Evolutionary conservation across 2,113 vertebrate genomes (phyloP).

Genomic region (Ursus arctos): DNA sequence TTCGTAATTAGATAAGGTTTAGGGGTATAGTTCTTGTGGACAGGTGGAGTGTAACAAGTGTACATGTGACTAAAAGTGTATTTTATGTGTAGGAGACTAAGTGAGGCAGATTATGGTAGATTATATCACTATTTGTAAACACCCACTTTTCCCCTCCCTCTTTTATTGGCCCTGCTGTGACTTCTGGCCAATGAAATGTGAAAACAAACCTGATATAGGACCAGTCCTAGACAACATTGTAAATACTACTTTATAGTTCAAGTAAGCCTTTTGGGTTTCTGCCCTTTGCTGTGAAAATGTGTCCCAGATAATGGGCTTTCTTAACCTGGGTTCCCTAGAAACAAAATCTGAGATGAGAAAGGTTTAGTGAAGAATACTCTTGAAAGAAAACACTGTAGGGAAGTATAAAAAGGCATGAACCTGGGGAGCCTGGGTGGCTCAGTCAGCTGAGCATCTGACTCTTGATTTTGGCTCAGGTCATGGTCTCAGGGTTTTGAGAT

Average conservation of each 20-base stretch:
- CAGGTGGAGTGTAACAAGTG: not conserved
- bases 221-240: not conserved
- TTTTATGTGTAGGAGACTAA: not conserved
- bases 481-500: not conserved
- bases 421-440: not conserved
- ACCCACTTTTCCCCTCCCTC: not conserved
- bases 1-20: not conserved
- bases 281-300: not conserved
- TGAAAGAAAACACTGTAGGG: not conserved
- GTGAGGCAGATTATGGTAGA: not conserved
- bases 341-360: not conserved
- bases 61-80: not conserved
- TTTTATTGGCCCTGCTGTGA: not conserved
- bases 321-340: not conserved
- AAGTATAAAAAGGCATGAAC: not conserved
- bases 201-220: not conserved
- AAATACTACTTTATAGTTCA: not conserved
- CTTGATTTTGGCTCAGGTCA: not conserved
- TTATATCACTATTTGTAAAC: not conserved
- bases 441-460: not conserved
- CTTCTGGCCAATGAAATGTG: not conserved
- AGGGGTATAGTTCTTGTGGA: not conserved
- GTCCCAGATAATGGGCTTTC: not conserved
- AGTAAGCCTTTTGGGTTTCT: not conserved
- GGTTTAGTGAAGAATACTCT: not conserved